These are phyloP conservation scores for Paedocypris micromegethes DNA, from an alignment of 2,797 vertebrate genomes.

Conservation along the genomic window DNA sequence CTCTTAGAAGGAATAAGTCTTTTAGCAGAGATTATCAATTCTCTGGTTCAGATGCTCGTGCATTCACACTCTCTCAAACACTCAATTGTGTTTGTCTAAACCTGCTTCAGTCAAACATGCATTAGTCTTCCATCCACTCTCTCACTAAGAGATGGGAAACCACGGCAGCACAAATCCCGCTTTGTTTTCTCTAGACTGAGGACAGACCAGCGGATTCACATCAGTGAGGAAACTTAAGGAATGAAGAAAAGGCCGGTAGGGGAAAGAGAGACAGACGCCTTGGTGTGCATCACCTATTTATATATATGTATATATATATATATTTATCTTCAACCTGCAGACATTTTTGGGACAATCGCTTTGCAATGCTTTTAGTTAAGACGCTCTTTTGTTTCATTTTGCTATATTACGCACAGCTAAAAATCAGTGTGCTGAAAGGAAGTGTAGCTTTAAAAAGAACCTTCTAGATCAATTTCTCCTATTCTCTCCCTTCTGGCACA, in stretches of 20 bases:
- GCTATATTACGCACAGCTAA: slow-evolving; percentile 24
- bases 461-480: slow-evolving; percentile 29
- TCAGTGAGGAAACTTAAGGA: slow-evolving; percentile 18
- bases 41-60: slow-evolving; percentile 1
- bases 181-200: slow-evolving; percentile 31
- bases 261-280: slow-evolving; percentile 7
- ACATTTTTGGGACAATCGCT: slow-evolving; percentile 19
- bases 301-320: not conserved
- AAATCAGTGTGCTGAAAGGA: slow-evolving; percentile 12
- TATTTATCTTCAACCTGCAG: slow-evolving; percentile 30
- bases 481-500: slow-evolving; percentile 8
- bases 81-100: slow-evolving; percentile 5
- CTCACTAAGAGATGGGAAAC: slow-evolving; percentile 18
- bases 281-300: slow-evolving; percentile 16
- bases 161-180: slow-evolving; percentile 30
- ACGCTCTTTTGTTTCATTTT: slow-evolving; percentile 29
- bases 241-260: not conserved
- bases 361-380: slow-evolving; percentile 33
- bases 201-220: slow-evolving; percentile 39
- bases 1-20: not conserved
- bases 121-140: slow-evolving; percentile 31
- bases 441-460: slow-evolving; percentile 27
- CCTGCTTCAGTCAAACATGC: slow-evolving; percentile 28
- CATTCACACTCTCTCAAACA: not conserved
- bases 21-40: slow-evolving; percentile 3